phyloP scores from a whole-genome alignment of 2,797 vertebrate genomes.

The Channallabes apus region DNA sequence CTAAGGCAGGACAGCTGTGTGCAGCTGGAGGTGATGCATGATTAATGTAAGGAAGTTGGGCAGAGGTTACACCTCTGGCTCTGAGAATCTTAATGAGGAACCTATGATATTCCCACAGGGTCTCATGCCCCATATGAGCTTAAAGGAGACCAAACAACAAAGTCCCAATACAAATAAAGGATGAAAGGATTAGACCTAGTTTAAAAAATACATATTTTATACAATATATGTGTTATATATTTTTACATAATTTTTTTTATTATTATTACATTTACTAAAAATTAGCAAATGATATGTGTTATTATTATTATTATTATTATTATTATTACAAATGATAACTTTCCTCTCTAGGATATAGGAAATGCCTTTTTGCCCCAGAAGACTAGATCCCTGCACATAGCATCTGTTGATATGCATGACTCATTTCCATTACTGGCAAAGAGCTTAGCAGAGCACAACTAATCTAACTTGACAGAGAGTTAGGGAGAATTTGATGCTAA shows the following conservation, averaged over 20 bases:
- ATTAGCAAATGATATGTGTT: not conserved
- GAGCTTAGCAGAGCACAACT: conserved; percentile 74
- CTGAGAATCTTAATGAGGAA: conserved; percentile 62
- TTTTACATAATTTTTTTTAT: not conserved
- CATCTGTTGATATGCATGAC: conserved; percentile 82
- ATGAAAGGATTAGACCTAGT: not conserved
- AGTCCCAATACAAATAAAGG: not conserved
- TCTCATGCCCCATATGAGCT: conserved; percentile 33
- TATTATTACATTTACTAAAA: conserved; percentile 1
- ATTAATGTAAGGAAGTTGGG: conserved; percentile 67
- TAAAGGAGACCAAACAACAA: not conserved
- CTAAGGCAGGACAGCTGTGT: conserved; percentile 59
- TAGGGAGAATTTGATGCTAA: conserved; percentile 78
- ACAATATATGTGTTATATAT: not conserved
- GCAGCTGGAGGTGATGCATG: conserved; percentile 64
- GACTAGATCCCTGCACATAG: conserved; percentile 76
- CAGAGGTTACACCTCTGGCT: conserved; percentile 63
- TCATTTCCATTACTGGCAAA: conserved; percentile 78
- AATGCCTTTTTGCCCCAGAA: conserved; percentile 66
- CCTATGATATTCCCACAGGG: conserved; percentile 56
- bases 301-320: not conserved
- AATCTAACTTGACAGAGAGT: conserved; percentile 77
- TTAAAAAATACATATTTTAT: not conserved
- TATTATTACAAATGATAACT: conserved; percentile 16
- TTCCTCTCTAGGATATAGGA: conserved; percentile 35